Evolutionary conservation across 2,797 vertebrate species (phyloP).

Genomic region (Echeneis naucrates): DNA sequence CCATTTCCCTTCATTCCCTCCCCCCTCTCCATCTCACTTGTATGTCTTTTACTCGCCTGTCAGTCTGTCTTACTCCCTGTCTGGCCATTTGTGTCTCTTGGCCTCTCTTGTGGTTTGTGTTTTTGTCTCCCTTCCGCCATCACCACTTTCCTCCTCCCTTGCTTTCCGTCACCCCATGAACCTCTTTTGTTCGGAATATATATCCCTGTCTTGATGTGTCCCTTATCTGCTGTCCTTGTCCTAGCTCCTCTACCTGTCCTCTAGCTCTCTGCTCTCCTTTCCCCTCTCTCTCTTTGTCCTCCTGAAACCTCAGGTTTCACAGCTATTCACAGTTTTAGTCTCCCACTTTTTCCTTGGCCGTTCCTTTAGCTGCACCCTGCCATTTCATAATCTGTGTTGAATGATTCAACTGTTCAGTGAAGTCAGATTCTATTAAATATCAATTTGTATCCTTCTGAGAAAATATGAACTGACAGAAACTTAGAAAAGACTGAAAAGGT

Average conservation of each 20-base stretch:
- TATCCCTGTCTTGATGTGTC: constrained; percentile 41
- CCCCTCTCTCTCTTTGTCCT: constrained; percentile 29
- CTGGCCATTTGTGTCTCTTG: constrained; percentile 56
- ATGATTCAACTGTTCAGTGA: neutral
- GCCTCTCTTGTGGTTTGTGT: constrained; percentile 51
- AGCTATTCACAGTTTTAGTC: neutral
- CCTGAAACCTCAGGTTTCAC: constrained; percentile 21
- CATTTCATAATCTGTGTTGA: too few relatives aligned
- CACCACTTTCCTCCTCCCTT: constrained; percentile 6
- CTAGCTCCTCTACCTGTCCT: constrained; percentile 35
- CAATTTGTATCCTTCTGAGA: neutral
- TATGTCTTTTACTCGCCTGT: constrained; percentile 64
- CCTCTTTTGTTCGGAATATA: constrained; percentile 49
- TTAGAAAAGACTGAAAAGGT: too few relatives aligned
- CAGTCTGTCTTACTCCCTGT: constrained; percentile 59
- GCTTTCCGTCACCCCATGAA: constrained; percentile 30
- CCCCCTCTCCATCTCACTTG: constrained; percentile 48
- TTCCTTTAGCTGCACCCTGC: neutral
- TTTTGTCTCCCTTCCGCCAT: constrained; percentile 21
- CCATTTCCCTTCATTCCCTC: neutral
- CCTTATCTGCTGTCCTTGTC: constrained; percentile 57
- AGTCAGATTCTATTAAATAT: neutral
- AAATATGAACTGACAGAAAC: neutral
- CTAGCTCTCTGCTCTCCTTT: constrained; percentile 12
- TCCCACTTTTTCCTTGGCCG: neutral